These are phyloP conservation scores for Episyrphus balteatus DNA, from an alignment of 1,140 invertebrate species.

Conservation along the genomic window DNA sequence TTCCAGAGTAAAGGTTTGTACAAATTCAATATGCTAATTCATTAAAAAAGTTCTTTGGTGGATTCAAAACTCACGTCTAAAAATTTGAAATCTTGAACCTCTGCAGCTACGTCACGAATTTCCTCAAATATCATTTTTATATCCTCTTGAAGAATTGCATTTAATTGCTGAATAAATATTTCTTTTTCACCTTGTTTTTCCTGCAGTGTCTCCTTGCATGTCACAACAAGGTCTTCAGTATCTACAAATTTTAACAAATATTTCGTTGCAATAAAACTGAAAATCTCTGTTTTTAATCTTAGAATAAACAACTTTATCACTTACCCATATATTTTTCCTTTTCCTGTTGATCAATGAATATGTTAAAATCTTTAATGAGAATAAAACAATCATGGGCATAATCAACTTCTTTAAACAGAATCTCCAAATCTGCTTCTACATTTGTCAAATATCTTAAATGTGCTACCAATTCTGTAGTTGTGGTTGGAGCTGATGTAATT, in stretches of 20 bases:
- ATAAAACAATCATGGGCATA: conserved; percentile 62
- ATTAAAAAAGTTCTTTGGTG: too few species aligned
- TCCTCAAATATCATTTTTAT: conserved; percentile 40
- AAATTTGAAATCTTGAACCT: conserved; percentile 22
- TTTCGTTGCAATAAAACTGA: conserved; percentile 3
- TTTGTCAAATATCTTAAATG: conserved; percentile 58
- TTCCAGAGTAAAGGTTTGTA: too few species aligned
- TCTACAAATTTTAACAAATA: conserved; percentile 12
- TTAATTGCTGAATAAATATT: conserved; percentile 41
- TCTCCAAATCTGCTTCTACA: conserved; percentile 47
- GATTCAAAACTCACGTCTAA: conserved; percentile 24
- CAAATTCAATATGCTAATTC: too few species aligned
- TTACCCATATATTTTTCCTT: conserved; percentile 48
- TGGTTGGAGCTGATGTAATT: conserved; percentile 48
- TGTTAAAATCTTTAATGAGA: conserved; percentile 58
- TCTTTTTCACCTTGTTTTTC: conserved; percentile 37
- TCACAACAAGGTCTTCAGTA: conserved; percentile 39
- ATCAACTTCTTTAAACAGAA: conserved; percentile 50
- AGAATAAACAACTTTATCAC: too few species aligned
- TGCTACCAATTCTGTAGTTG: conserved; percentile 54
- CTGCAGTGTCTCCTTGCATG: conserved; percentile 37
- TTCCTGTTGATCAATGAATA: conserved; percentile 49
- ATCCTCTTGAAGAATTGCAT: conserved; percentile 43
- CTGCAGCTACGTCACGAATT: conserved; percentile 41
- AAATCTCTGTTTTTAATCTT: too few species aligned